Base-by-base conservation (phyloP, 1,140 invertebrate species). In the Hypothenemus hampei region DNA sequence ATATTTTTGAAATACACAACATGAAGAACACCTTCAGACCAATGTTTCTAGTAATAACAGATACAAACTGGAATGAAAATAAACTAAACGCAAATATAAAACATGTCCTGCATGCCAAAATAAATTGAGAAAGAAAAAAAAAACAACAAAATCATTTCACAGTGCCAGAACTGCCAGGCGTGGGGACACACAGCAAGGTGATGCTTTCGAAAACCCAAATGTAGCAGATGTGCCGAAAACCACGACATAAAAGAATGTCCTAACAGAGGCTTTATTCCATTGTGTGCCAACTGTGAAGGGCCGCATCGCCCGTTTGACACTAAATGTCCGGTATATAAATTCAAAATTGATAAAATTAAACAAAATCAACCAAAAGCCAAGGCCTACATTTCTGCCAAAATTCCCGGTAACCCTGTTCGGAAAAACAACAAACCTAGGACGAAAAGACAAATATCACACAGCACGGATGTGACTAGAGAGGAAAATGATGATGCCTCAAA, bases 151-250 rank as follows among this genome's bases (percentile, higher is more conserved):
- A 3, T 16, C 31, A 59, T 59, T 0, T 51, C 46, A 0, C 66
- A 69, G 18, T 69, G 65, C 19, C 58, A 63, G 4, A 45, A 52
- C 1, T 69, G 66, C 58, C 66, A 68, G 18, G 18, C 29, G 0
- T 68, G 62, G 26, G 61, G 61, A 0, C 67, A 69, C 16, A 46
- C 60, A 1, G 43, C 52, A 0, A 21, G 37, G 0, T 59, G 54
- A 13, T 69, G 65, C 18, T 44, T 48, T 6, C 43, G 37, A 0
- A 23, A 16, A 3, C 23, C 57, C 0, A 35, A 48, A 16, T 69
- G 63, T 50, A 60, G 64, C 2, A 61, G 62, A 51, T 68, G 66
- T 37, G 44, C 45, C 1, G 59, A 54, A 6, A 36, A 52, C 16
- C 66, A 66, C 33, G 8, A 35, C 10, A 64, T 61, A 1, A 35